phyloP scores from a whole-genome alignment of 2,113 vertebrate species.

The Pluvialis apricaria region DNA sequence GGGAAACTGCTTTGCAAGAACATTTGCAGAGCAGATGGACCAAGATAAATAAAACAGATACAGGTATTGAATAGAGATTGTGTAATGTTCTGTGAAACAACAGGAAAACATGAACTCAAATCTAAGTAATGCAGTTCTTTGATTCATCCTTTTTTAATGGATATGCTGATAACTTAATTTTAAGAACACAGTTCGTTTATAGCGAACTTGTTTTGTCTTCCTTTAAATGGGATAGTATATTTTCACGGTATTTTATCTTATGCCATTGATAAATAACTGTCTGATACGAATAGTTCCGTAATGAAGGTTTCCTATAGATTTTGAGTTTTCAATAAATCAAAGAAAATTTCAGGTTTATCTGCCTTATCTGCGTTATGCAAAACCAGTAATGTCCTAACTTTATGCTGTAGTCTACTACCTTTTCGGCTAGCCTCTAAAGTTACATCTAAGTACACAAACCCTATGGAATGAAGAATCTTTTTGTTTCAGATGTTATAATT shows the following conservation, averaged over 20 bases:
- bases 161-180: not conserved
- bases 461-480: not conserved
- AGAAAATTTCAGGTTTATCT: not conserved
- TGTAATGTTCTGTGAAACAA: slow-evolving; percentile 55
- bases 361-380: not conserved
- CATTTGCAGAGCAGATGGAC: slow-evolving; percentile 71
- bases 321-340: not conserved
- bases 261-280: not conserved
- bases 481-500: not conserved
- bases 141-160: not conserved
- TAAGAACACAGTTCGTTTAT: not conserved
- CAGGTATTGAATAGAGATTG: slow-evolving; percentile 57
- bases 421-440: not conserved
- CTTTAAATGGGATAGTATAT: not conserved
- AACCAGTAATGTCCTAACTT: not conserved
- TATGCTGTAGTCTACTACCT: not conserved
- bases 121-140: not conserved
- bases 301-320: not conserved
- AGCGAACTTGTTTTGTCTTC: not conserved
- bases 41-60: slow-evolving; percentile 64
- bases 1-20: slow-evolving; percentile 68
- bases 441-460: not conserved
- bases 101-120: not conserved
- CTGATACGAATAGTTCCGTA: not conserved
- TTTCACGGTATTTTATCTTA: not conserved